Conservation (phyloP, 2,113 vertebrate genomes). For the Pica pica region DNA sequence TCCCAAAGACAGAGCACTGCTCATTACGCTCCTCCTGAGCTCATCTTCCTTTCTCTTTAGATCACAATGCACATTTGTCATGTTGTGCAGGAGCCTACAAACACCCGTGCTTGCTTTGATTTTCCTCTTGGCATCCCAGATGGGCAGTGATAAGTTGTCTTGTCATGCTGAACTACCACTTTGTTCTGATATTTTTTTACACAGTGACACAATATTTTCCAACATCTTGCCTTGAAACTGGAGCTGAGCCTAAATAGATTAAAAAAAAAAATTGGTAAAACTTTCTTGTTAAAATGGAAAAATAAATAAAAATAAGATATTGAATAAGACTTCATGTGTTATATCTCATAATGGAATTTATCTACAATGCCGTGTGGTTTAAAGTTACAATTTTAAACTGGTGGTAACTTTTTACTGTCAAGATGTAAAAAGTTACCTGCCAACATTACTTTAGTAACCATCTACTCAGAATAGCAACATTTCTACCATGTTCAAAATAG, state of each 20-base stretch:
- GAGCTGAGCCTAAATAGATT: neutral
- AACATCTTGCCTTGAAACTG: neutral
- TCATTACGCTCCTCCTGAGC: neutral
- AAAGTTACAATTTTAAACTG: neutral
- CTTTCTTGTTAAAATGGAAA: neutral
- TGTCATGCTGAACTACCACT: neutral
- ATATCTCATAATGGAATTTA: neutral
- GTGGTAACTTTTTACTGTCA: neutral
- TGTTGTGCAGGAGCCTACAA: neutral
- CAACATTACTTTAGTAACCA: neutral
- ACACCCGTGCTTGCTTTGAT: neutral
- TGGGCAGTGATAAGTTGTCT: slow-evolving; percentile 2
- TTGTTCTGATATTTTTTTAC: neutral
- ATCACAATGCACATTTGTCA: neutral
- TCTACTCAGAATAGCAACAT: neutral
- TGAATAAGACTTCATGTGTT: neutral
- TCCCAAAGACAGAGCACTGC: neutral
- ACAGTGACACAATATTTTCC: neutral
- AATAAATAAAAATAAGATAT: neutral
- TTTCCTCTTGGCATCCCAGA: slow-evolving; percentile 14
- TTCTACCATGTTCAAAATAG: neutral
- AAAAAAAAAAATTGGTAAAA: neutral
- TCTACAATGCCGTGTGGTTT: neutral
- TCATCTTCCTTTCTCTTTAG: neutral
- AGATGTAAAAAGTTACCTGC: neutral